Percentiles rank a stretch among this genome's conserved stretches.
Evolutionary conservation across 2,888 invertebrate genomes (phyloP).

Genomic region (Marasmarcha lunaedactyla): DNA sequence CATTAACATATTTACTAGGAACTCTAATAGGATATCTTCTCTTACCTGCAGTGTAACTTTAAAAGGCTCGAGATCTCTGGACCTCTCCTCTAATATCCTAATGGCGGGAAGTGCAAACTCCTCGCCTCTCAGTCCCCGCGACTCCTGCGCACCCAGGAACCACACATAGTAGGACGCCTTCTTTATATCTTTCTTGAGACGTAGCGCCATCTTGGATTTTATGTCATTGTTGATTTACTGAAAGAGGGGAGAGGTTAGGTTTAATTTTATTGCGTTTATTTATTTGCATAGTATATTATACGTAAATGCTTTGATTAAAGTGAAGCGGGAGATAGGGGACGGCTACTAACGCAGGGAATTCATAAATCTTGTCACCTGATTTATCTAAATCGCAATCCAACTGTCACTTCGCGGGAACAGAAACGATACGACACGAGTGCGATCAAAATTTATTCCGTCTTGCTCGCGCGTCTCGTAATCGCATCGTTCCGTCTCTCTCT

Average conservation of each 20-base stretch:
- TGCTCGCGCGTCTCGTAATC: too few relatives aligned
- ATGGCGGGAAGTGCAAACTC: conserved; percentile 89
- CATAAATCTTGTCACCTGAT: too few relatives aligned
- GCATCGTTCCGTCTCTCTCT: too few relatives aligned
- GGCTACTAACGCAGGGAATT: too few relatives aligned
- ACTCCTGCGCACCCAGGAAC: conserved; percentile 96
- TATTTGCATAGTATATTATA: not conserved
- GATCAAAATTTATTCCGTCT: too few relatives aligned
- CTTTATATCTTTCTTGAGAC: conserved; percentile 87
- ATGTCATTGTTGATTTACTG: too few relatives aligned
- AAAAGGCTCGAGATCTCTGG: conserved; percentile 87
- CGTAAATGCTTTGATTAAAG: not conserved
- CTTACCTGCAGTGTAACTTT: conserved; percentile 90
- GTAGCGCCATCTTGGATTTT: conserved; percentile 76
- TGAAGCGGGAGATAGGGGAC: too few relatives aligned
- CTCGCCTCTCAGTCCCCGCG: conserved; percentile 86
- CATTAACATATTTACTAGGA: too few relatives aligned
- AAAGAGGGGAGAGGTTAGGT: conserved; percentile 1
- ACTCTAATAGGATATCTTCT: too few relatives aligned
- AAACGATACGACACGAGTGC: too few relatives aligned
- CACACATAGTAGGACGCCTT: conserved; percentile 93
- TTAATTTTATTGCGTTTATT: not conserved
- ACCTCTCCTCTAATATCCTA: conserved; percentile 84
- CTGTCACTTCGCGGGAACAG: too few relatives aligned
- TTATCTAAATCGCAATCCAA: too few relatives aligned